These are phyloP conservation scores for Bovichtus diacanthus DNA, from an alignment of 2,797 vertebrate species.

Conservation along the genomic window DNA sequence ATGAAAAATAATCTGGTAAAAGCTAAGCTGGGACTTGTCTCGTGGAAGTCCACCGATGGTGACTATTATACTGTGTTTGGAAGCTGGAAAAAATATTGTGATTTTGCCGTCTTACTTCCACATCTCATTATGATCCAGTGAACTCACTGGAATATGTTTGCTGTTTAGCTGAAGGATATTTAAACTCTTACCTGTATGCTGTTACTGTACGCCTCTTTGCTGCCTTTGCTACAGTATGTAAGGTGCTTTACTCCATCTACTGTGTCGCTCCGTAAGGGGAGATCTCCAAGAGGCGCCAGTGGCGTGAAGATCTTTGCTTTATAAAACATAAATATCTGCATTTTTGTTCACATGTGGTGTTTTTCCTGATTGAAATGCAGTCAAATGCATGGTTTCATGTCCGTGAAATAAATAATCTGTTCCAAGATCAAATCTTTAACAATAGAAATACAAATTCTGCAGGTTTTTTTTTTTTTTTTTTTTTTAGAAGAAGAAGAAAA, in stretches of 20 bases:
- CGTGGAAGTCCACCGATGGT: not conserved
- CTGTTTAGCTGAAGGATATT: conserved; percentile 1
- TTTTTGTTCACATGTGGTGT: not conserved
- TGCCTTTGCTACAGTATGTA: not conserved
- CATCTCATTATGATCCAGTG: not conserved
- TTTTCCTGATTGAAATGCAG: conserved; percentile 1
- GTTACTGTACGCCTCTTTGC: not conserved
- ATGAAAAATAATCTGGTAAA: not conserved
- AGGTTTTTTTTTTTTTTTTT: conserved; percentile 6
- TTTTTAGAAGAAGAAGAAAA: no score
- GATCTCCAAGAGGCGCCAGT: not conserved
- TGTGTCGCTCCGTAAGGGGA: not conserved
- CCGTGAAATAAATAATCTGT: conserved; percentile 28
- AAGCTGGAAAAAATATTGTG: not conserved
- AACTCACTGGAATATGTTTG: not conserved
- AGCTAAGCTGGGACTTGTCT: not conserved
- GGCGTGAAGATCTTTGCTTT: not conserved
- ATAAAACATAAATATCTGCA: not conserved
- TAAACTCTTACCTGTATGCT: not conserved
- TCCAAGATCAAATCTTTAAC: conserved; percentile 12
- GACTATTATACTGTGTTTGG: not conserved
- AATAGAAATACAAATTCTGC: conserved; percentile 12
- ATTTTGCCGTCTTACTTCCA: not conserved
- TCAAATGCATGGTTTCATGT: not conserved
- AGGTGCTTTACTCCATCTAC: not conserved